phyloP scores from a whole-genome alignment of 2,113 vertebrate genomes.

The Castor canadensis region DNA sequence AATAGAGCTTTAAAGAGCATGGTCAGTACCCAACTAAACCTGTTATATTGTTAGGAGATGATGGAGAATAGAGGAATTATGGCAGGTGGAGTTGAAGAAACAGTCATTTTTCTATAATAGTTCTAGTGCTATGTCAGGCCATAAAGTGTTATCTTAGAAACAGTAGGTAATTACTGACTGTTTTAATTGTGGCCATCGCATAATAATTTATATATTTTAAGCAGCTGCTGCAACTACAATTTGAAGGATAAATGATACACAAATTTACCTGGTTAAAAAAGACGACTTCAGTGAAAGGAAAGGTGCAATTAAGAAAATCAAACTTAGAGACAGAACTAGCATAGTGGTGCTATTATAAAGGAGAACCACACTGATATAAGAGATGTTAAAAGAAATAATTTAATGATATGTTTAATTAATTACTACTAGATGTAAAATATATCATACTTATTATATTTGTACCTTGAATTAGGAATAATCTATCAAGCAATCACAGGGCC shows the following conservation, averaged over 20 bases:
- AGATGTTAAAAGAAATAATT: not conserved
- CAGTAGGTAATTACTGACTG: not conserved
- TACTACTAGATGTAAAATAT: not conserved
- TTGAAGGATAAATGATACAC: not conserved
- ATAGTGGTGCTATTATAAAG: not conserved
- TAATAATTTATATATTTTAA: not conserved
- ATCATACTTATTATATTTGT: not conserved
- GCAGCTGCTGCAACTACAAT: not conserved
- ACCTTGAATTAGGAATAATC: not conserved
- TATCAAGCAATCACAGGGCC: not conserved
- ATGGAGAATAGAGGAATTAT: not conserved
- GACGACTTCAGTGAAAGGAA: not conserved
- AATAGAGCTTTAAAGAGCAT: not conserved
- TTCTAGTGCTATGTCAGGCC: not conserved
- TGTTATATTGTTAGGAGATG: not conserved
- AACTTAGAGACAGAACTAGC: not conserved
- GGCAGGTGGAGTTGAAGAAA: not conserved
- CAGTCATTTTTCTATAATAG: not conserved
- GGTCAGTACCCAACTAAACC: not conserved
- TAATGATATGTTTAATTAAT: not conserved
- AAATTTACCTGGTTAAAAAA: not conserved
- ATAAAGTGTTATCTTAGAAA: not conserved
- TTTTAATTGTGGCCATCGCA: not conserved
- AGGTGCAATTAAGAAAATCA: not conserved
- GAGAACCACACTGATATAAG: not conserved